phyloP scores from a whole-genome alignment of 2,113 vertebrate genomes.

The Rana temporaria region DNA sequence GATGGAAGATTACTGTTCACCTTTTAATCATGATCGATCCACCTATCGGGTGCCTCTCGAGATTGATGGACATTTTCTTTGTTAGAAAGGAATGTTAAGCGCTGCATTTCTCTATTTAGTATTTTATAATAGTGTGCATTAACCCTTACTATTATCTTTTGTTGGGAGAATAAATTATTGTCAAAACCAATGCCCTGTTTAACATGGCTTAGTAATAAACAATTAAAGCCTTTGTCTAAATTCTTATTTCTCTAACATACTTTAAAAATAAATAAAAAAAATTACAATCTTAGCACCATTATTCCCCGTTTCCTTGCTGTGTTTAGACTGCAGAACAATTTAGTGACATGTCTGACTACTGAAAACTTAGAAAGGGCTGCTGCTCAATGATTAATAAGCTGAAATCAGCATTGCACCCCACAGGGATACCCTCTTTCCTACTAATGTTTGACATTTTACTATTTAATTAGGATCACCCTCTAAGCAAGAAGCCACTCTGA shows the following conservation, averaged over 20 bases:
- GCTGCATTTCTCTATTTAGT: no score
- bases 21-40: no score
- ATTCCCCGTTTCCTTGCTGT: background rate
- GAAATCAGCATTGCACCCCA: conserved; percentile 68
- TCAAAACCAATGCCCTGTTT: background rate
- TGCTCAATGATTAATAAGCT: conserved; percentile 73
- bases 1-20: no score
- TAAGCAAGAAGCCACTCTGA: conserved; percentile 68
- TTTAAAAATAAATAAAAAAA: background rate
- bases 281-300: background rate
- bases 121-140: no score
- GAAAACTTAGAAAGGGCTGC: conserved; percentile 62
- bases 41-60: no score
- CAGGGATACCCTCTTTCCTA: conserved; percentile 67
- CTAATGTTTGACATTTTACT: conserved; percentile 74
- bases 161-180: no score
- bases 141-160: no score
- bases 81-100: no score
- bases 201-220: background rate
- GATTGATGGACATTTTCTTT: no score
- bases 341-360: conserved; percentile 58
- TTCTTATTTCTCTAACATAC: background rate
- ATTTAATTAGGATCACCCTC: conserved; percentile 75
- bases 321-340: conserved; percentile 27
- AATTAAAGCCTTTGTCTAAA: background rate